These are phyloP conservation scores for Blomia tropicalis DNA, from an alignment of 2,888 invertebrate genomes.

Conservation along the genomic window DNA sequence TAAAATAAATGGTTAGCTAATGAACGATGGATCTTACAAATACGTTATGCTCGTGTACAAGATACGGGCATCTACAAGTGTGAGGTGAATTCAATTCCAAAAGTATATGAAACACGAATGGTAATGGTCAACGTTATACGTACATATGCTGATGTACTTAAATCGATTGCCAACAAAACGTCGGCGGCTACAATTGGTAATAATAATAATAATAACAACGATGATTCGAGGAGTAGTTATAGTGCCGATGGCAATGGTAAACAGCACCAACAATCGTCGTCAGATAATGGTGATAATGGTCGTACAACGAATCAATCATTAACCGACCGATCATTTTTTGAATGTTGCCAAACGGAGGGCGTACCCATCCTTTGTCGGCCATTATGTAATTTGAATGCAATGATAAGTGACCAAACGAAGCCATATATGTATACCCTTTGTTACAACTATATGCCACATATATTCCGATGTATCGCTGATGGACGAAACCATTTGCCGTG, in stretches of 20 bases:
- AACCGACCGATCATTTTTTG: constrained; percentile 33
- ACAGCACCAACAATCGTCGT: not conserved
- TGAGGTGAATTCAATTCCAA: constrained; percentile 63
- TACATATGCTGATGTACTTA: constrained; percentile 15
- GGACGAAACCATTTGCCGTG: constrained; percentile 70
- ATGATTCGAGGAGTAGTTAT: not conserved
- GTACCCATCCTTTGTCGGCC: constrained; percentile 57
- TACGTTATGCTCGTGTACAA: constrained; percentile 49
- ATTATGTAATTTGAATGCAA: constrained; percentile 61
- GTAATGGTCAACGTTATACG: constrained; percentile 45
- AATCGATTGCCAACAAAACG: not conserved
- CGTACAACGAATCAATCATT: not conserved
- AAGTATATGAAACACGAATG: constrained; percentile 59
- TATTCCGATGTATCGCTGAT: constrained; percentile 47
- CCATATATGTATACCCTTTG: constrained; percentile 46
- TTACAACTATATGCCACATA: constrained; percentile 59
- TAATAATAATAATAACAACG: not conserved
- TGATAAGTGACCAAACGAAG: constrained; percentile 38
- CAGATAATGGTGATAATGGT: not conserved
- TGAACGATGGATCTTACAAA: constrained; percentile 67
- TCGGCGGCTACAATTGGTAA: not conserved
- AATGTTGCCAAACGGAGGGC: constrained; percentile 54
- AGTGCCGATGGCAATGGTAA: no score
- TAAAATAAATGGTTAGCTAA: constrained; percentile 42
- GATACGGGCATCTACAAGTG: constrained; percentile 66